Base-by-base conservation (phyloP, 2,888 invertebrate species). In the Syritta pipiens region DNA sequence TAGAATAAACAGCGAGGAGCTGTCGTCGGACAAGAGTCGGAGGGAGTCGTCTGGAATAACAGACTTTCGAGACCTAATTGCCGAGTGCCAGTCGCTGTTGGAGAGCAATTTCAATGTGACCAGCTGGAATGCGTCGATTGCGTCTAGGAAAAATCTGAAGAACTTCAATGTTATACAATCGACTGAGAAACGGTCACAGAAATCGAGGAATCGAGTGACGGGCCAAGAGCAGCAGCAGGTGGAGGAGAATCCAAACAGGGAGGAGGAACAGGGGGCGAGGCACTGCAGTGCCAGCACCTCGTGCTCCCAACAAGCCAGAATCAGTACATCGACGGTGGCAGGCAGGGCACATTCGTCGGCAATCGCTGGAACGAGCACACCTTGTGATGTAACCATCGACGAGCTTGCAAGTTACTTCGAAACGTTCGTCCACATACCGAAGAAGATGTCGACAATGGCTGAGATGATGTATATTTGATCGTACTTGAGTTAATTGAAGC, bases 361-460 rank as follows among this genome's bases (percentile, higher is more conserved):
- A 19, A 62, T 37, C 22, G 37, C 62, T 32, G 48, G 46, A 24
- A 9, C 74, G 14, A 79, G 72, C 82, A 72, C 68, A n/a, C 53
- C 49, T 62, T 94, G 94, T 89, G 97, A 97, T 90, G 93, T 96
- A 55, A 96, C 96, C 46, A 97, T 97, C 84, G 96, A 97, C 88
- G 98, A 98, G 90, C 90, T 98, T 84, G 97, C 97, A 77, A 95
- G 96, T 88, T 98, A 98, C 89, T 97, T 98, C 89, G 97, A 98
- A 90, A 95, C 96, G 81, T 93, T 96, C 90, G 96, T 97, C 83
- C 95, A 97, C 91, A 97, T 98, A 91, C 97, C 97, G 82, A 97
- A 97, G 90, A 97, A 98, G 89, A 98, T 98, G 97, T 97, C 97
- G 48, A 93, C 94, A 68, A 97, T 97, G 97, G 97, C 97, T 72